A percentile compares a stretch with the other conserved stretches of the same genome.
Conservation (phyloP, 2,888 invertebrate genomes). For the Bombylius major region DNA sequence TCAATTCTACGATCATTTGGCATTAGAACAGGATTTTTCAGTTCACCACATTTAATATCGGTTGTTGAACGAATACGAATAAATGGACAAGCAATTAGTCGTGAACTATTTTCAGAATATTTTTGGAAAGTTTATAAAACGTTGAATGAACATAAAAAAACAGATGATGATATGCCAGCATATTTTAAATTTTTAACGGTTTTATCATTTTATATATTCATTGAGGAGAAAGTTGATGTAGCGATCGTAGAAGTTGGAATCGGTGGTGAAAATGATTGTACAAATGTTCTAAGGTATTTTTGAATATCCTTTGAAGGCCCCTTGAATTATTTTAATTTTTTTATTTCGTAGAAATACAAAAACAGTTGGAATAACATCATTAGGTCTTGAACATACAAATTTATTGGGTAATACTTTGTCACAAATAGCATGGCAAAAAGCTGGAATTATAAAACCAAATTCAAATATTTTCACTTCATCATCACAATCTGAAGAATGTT, state of each 20-base stretch:
- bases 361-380: slow-evolving; percentile 79
- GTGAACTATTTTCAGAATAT: slow-evolving; percentile 57
- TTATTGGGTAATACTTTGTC: slow-evolving; percentile 69
- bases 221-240: slow-evolving; percentile 76
- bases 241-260: slow-evolving; percentile 95
- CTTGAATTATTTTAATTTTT: not conserved
- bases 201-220: slow-evolving; percentile 78
- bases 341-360: slow-evolving; percentile 50
- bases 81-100: slow-evolving; percentile 64
- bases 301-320: not conserved
- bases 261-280: slow-evolving; percentile 88
- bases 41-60: slow-evolving; percentile 88
- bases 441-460: slow-evolving; percentile 80
- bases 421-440: slow-evolving; percentile 89
- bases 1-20: slow-evolving; percentile 74
- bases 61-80: slow-evolving; percentile 86
- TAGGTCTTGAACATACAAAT: slow-evolving; percentile 82
- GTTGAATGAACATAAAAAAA: slow-evolving; percentile 42
- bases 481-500: slow-evolving; percentile 47
- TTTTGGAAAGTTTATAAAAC: slow-evolving; percentile 72
- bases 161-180: slow-evolving; percentile 65
- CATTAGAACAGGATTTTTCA: slow-evolving; percentile 83
- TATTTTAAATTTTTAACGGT: slow-evolving; percentile 93
- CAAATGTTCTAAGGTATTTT: slow-evolving; percentile 70
- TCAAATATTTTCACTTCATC: slow-evolving; percentile 56